Evolutionary conservation across 2,888 invertebrate genomes (phyloP).

Genomic region (Hirtodrosophila alboralis): DNA sequence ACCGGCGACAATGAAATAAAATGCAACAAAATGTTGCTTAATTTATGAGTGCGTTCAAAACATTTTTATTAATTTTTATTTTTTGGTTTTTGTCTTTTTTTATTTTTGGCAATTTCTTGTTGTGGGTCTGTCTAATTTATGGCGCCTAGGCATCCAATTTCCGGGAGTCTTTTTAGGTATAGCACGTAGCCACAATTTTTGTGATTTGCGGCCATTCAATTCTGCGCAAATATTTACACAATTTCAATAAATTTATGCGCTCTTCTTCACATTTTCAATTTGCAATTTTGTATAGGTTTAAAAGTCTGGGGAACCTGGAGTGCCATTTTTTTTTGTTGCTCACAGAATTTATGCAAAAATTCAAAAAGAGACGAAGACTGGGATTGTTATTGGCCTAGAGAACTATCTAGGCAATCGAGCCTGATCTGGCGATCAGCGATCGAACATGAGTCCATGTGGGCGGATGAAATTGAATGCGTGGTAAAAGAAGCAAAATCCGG

Average conservation of each 20-base stretch:
- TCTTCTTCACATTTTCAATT: slow-evolving; percentile 79
- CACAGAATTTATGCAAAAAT: slow-evolving; percentile 71
- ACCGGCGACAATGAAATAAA: slow-evolving; percentile 62
- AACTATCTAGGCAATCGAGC: slow-evolving; percentile 43
- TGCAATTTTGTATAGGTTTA: slow-evolving; percentile 46
- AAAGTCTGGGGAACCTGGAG: slow-evolving; percentile 14
- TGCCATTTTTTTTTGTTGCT: slow-evolving; percentile 35
- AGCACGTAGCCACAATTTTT: slow-evolving; percentile 27
- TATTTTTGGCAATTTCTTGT: slow-evolving; percentile 31
- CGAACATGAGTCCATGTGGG: slow-evolving; percentile 59
- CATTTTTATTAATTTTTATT: not conserved
- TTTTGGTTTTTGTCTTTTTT: not conserved
- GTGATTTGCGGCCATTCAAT: slow-evolving; percentile 51
- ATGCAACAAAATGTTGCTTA: slow-evolving; percentile 34
- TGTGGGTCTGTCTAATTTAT: slow-evolving; percentile 43
- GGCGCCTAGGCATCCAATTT: slow-evolving; percentile 41
- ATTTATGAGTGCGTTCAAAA: slow-evolving; percentile 38
- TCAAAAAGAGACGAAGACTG: slow-evolving; percentile 35
- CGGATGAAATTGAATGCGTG: slow-evolving; percentile 72
- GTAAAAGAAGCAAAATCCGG: slow-evolving; percentile 7
- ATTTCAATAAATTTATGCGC: slow-evolving; percentile 76
- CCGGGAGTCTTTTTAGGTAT: slow-evolving; percentile 48
- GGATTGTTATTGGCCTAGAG: slow-evolving; percentile 76
- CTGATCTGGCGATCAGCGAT: slow-evolving; percentile 44
- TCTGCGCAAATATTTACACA: slow-evolving; percentile 75